These are phyloP conservation scores for Anagrus nilaparvatae DNA, from an alignment of 1,140 invertebrate genomes.

Conservation along the genomic window DNA sequence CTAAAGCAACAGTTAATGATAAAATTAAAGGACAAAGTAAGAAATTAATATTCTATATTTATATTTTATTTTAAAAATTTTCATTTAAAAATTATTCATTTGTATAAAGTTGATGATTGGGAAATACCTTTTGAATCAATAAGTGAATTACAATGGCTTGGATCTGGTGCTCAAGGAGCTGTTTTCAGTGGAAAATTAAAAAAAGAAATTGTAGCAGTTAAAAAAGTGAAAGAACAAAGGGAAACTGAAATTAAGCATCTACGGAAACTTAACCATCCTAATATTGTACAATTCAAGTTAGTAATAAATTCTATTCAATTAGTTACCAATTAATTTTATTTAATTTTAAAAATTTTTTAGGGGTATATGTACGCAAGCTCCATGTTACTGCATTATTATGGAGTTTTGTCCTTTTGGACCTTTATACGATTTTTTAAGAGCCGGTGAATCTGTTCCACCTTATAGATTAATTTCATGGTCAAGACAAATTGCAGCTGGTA, in stretches of 20 bases:
- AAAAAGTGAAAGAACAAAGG: conserved; percentile 86
- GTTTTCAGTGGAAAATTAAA: conserved; percentile 85
- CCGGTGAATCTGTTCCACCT: conserved; percentile 72
- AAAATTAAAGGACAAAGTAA: conserved; percentile 50
- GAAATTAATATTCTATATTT: conserved; percentile 11
- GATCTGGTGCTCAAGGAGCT: conserved; percentile 91
- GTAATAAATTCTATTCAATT: conserved; percentile 18
- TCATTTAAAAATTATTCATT: neutral
- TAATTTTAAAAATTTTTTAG: conserved; percentile 44
- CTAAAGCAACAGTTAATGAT: conserved; percentile 62
- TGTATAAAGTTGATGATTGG: conserved; percentile 70
- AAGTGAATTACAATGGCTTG: conserved; percentile 83
- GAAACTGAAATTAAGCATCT: conserved; percentile 94
- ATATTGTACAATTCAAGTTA: conserved; percentile 91
- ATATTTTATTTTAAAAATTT: neutral
- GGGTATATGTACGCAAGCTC: conserved; percentile 88
- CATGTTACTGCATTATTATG: conserved; percentile 94
- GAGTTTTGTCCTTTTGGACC: conserved; percentile 94
- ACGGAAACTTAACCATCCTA: conserved; percentile 89
- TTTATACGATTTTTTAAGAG: conserved; percentile 80
- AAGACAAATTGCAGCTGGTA: conserved; percentile 90
- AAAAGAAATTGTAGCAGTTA: conserved; percentile 85
- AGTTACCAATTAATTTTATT: conserved; percentile 7
- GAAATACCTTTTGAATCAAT: conserved; percentile 92
- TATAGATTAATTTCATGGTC: conserved; percentile 81